Evolutionary conservation across 2,888 invertebrate species (phyloP), one percentile per base, ranked within the genome.

Genomic region (Coenonympha glycerion): DNA sequence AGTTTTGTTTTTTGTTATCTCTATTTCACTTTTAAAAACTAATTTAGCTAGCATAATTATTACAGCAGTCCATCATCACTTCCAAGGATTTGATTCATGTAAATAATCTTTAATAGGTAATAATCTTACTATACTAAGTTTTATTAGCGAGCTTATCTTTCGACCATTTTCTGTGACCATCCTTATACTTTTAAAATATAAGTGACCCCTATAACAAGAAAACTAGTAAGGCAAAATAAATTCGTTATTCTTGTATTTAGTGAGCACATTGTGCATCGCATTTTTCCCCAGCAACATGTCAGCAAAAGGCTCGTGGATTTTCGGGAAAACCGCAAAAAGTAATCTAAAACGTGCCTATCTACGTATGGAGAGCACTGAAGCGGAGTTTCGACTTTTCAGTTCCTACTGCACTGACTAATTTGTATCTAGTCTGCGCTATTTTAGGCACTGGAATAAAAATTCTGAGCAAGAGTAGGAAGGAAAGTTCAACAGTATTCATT

Each of bases 251-350:
- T 15, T 6, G 21, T 21, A 13, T 31, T 2, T 13, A 31, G 16
- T 13, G 22, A 37, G 22, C 11, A 31, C 15, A 44, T 41, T 26
- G 26, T 28, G 4, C 16, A 11, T 1, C 42, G 13, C 13, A 42
- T 41, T 28, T 28, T 28, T 41, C n/a, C 4, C 36, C n/a, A 19
- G 11, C 18, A 36, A 18, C 33, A 9, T 11, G 30, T 37, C 36
- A 26, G 13, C 28, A 24, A 48, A 41, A 42, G 24, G 8, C 46
- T 9, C 19, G 37, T 49, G 33, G 40, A 34, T 36, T 53, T 46
- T 31, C 16, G 22, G 46, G 26, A 49, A 47, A 47, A 47, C 47
- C 50, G 21, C 53, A 53, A 53, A 53, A 53, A 51, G 41, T 51
- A 50, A 41, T 53, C 42, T 22, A 50, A 42, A 47, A 36, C 26